Evolutionary conservation across 2,113 vertebrate genomes (phyloP).

Genomic region (Xerus inauris): DNA sequence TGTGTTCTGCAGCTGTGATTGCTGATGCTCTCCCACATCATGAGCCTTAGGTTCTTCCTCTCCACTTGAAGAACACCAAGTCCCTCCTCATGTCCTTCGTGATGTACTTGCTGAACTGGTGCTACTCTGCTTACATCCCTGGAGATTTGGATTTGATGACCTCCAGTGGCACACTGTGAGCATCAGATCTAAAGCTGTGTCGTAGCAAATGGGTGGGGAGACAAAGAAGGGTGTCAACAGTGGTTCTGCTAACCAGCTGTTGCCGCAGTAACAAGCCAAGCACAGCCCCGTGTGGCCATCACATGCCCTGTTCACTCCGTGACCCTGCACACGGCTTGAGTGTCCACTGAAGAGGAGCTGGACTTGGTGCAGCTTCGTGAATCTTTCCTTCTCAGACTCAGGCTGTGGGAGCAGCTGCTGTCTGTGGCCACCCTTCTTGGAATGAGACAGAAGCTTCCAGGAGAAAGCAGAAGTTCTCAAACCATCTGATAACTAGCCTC

Average conservation of each 20-base stretch:
- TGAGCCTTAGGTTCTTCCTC: too few species aligned
- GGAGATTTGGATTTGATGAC: not conserved
- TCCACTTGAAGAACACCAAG: not conserved
- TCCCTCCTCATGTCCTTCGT: too few species aligned
- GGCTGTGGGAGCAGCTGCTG: not conserved
- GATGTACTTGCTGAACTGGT: not conserved
- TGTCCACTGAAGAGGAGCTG: not conserved
- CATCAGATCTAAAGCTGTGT: not conserved
- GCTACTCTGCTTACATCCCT: not conserved
- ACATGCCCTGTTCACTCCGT: too few species aligned
- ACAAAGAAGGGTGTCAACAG: too few species aligned
- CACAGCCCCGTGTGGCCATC: not conserved
- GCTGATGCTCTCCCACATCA: not conserved
- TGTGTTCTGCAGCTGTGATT: too few species aligned
- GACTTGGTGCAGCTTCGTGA: accelerated
- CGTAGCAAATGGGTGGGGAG: not conserved
- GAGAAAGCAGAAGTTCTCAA: not conserved
- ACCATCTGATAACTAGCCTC: not conserved
- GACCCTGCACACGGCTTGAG: too few species aligned
- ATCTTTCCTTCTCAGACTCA: not conserved
- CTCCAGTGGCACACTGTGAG: not conserved
- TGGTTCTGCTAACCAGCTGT: not conserved
- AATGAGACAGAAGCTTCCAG: not conserved
- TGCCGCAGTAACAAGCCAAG: not conserved
- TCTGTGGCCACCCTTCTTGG: not conserved